Percentiles rank a stretch among this genome's conserved stretches.
phyloP scores from a whole-genome alignment of 2,113 vertebrate genomes.

The Brachionichthys hirsutus region DNA sequence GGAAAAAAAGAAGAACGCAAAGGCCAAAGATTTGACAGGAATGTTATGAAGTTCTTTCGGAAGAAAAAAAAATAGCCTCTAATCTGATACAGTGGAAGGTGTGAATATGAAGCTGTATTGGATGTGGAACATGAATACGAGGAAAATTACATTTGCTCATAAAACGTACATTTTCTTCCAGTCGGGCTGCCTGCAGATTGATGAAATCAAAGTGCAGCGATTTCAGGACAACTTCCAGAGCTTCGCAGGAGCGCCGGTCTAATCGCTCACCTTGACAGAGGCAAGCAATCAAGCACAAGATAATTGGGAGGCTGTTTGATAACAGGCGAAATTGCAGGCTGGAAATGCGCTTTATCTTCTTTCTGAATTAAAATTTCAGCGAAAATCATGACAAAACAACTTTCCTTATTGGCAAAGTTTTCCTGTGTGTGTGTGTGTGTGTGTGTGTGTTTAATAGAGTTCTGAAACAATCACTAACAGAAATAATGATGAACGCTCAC shows the following conservation, averaged over 20 bases:
- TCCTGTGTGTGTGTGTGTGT: conserved; percentile 14
- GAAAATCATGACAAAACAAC: conserved; percentile 56
- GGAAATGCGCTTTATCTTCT: conserved; percentile 52
- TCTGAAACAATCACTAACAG: conserved; percentile 36
- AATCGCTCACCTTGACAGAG: conserved; percentile 79
- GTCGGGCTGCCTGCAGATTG: conserved; percentile 77
- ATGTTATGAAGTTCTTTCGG: conserved; percentile 71
- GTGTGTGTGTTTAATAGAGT: conserved; percentile 49
- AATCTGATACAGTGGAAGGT: conserved; percentile 64
- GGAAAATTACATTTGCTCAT: conserved; percentile 67
- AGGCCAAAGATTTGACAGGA: conserved; percentile 63
- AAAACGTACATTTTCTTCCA: conserved; percentile 83
- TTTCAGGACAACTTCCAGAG: conserved; percentile 81
- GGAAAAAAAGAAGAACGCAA: conserved; percentile 52
- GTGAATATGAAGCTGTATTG: conserved; percentile 71
- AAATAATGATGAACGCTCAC: conserved; percentile 43
- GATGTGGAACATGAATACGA: conserved; percentile 60
- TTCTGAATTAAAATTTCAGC: conserved; percentile 15
- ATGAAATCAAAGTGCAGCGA: conserved; percentile 80
- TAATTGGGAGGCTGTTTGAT: conserved; percentile 74
- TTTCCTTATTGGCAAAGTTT: conserved; percentile 46
- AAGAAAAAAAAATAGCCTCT: conserved; percentile 49
- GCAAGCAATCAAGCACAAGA: conserved; percentile 72
- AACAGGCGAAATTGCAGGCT: conserved; percentile 67
- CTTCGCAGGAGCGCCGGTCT: conserved; percentile 79